Base-by-base conservation (phyloP, 2,888 invertebrate species). In the Rutpela maculata region DNA sequence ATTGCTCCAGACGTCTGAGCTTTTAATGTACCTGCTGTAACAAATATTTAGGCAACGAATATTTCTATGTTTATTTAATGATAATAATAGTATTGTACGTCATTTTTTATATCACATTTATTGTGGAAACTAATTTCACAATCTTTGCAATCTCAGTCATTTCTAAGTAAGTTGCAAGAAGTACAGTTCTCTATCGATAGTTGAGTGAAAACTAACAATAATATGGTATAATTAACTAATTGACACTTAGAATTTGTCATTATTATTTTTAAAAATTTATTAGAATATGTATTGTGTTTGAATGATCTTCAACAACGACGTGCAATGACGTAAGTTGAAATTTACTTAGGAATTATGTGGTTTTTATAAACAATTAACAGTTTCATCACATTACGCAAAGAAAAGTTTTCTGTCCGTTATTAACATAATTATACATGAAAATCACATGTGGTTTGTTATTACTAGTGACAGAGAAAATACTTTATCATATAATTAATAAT, bases 61-160 rank as follows among this genome's bases (percentile, higher is more conserved):
- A 66, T n/a, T 43, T 22, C 12, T 2, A 22, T 66, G 50, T 66
- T 38, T 66, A 66, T 66, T 66, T 66, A 66, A 66, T 66, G 66
- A 66, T 66, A 66, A 66, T 50, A 66, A 12, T 11, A 50, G 7
- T 15, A 59, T 22, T 22, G 10, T 67, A 67, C 55, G 55, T 67
- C 43, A 43, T 43, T 31, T 63, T 35, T 63, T 11, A 11, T 17
- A 11, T 3, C 1, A 18, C n/a, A 22, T 17, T 43, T n/a, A 18
- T 19, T n/a, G 38, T 22, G 11, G 10, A n/a, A 3, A 56, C 10
- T 56, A 55, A n/a, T n/a, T 19, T 31, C n/a, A 19, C 19, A 19
- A 50, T 43, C 38, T 35, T 63, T 6, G 6, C 35, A 35, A 38
- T 10, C 10, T 63, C 38, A 22, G 19, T 59, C 0, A n/a, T 50